Conservation (phyloP, 2,797 vertebrate species). For the Mormyrops boulengeri region DNA sequence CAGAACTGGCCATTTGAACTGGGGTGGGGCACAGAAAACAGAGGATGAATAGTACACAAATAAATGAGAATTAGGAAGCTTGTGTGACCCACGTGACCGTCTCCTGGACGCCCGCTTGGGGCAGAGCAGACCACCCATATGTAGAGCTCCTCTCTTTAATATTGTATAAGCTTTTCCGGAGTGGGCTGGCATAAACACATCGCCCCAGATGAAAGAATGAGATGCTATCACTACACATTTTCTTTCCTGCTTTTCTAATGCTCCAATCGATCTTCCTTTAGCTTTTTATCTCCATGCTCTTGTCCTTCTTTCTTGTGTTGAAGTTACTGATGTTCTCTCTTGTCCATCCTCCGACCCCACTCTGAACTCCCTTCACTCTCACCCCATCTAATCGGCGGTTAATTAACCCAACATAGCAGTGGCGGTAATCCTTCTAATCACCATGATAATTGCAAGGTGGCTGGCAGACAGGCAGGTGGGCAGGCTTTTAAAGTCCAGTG, state of each 20-base stretch:
- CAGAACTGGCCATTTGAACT: not conserved
- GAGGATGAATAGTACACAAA: not conserved
- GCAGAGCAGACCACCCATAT: not conserved
- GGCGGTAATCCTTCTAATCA: conserved; percentile 49
- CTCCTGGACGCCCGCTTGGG: not conserved
- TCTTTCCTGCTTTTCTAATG: not conserved
- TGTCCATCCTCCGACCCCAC: not conserved
- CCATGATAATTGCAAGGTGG: conserved; percentile 48
- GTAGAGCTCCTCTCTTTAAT: not conserved
- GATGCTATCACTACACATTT: conserved; percentile 4
- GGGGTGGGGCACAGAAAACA: not conserved
- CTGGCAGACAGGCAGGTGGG: not conserved
- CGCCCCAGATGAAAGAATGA: not conserved
- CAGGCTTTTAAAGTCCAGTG: not conserved
- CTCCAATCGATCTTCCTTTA: conserved; percentile 4
- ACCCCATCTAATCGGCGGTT: conserved; percentile 36
- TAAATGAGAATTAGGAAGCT: not conserved
- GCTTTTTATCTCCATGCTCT: conserved; percentile 7
- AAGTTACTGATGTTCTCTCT: not conserved
- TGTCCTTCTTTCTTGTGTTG: not conserved
- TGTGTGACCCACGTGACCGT: not conserved
- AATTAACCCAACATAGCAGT: conserved; percentile 40
- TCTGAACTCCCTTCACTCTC: conserved; percentile 16
- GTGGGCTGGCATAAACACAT: not conserved
- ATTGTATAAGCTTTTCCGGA: not conserved